phyloP scores from a whole-genome alignment of 2,888 invertebrate genomes.

The Stenotaenia linearis region DNA sequence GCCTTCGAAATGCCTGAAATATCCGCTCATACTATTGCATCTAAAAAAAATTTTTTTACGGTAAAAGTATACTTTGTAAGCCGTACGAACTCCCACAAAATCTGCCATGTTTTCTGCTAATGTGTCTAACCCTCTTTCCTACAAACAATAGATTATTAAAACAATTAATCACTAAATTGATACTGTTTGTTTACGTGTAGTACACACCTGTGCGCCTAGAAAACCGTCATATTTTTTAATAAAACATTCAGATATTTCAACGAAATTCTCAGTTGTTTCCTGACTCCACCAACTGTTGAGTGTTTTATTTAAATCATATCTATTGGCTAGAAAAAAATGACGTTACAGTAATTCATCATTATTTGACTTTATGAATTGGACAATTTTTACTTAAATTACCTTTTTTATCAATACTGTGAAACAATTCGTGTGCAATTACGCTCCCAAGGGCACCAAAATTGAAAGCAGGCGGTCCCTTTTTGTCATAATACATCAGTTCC shows the following conservation, averaged over 20 bases:
- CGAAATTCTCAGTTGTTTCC: not conserved
- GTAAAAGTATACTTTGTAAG: too few species aligned
- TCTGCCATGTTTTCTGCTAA: not conserved
- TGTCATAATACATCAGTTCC: not conserved
- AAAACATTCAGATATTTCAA: not conserved
- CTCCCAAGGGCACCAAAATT: not conserved
- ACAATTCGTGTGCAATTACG: not conserved
- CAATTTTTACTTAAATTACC: not conserved
- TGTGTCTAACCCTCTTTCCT: not conserved
- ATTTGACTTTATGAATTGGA: too few species aligned
- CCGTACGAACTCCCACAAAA: not conserved
- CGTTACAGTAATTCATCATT: too few species aligned
- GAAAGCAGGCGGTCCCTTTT: not conserved
- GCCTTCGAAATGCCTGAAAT: not conserved
- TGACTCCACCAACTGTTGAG: not conserved
- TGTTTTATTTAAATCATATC: not conserved
- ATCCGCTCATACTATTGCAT: not conserved
- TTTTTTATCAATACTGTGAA: constrained; percentile 5
- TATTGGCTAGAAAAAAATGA: not conserved
- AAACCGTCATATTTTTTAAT: not conserved
- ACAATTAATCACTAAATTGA: not conserved
- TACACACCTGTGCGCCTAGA: too few species aligned
- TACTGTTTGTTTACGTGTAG: too few species aligned
- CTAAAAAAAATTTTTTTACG: too few species aligned
- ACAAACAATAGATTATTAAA: not conserved